These are phyloP conservation scores for Ciconia boyciana DNA, from an alignment of 2,113 vertebrate genomes.

Conservation along the genomic window DNA sequence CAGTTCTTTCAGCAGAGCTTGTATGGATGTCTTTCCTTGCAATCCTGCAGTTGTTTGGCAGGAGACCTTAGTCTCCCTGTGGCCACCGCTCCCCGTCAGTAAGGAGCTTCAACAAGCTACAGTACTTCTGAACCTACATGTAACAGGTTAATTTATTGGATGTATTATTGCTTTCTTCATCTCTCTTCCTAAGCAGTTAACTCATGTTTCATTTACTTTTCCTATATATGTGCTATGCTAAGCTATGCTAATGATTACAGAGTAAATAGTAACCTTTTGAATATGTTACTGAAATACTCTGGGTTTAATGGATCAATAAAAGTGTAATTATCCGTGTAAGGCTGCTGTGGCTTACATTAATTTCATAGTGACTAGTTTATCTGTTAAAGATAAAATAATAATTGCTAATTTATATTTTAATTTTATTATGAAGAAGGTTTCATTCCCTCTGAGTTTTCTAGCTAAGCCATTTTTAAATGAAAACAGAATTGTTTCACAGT, in stretches of 20 bases:
- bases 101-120: not conserved
- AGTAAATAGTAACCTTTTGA: constrained; percentile 1
- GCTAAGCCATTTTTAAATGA: not conserved
- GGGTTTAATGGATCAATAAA: constrained; percentile 9
- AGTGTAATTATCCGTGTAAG: not conserved
- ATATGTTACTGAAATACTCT: not conserved
- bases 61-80: not conserved
- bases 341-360: constrained; percentile 3
- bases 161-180: not conserved
- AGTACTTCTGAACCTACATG: not conserved
- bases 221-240: not conserved
- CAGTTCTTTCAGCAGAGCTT: not conserved
- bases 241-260: not conserved
- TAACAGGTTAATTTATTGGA: not conserved
- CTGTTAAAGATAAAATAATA: not conserved
- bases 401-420: not conserved
- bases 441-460: not conserved
- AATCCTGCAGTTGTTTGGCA: not conserved
- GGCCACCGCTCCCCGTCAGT: too few species aligned
- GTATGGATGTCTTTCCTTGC: not conserved
- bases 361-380: not conserved
- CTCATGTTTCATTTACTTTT: not conserved
- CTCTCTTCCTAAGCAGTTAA: not conserved
- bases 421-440: not conserved
- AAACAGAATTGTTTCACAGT: not conserved